These are phyloP conservation scores for Gobiocypris rarus DNA, from an alignment of 2,113 vertebrate genomes.

Conservation along the genomic window DNA sequence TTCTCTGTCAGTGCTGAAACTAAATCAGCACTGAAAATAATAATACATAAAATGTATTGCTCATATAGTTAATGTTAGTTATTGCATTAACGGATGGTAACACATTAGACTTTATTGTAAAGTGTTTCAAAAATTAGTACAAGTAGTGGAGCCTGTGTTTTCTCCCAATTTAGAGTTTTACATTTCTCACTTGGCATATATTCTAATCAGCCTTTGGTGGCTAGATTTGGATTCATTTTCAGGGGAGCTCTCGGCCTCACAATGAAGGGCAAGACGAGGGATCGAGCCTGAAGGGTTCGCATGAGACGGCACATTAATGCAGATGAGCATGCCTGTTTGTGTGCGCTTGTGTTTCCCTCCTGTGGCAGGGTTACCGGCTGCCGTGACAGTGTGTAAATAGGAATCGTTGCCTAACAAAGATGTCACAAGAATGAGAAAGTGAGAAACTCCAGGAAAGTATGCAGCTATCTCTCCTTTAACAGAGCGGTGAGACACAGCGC, in stretches of 20 bases:
- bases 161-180: not conserved
- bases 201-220: conserved; percentile 56
- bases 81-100: not conserved
- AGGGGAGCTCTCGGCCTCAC: not conserved
- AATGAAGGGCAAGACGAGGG: not conserved
- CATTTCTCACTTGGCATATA: conserved; percentile 8
- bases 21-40: too few species aligned
- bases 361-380: conserved; percentile 30
- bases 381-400: conserved; percentile 32
- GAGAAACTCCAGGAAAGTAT: conserved; percentile 13
- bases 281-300: not conserved
- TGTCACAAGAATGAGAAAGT: conserved; percentile 32
- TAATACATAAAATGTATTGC: too few species aligned
- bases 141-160: not conserved
- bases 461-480: conserved; percentile 6
- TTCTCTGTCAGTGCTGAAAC: too few species aligned
- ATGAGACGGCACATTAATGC: conserved; percentile 24
- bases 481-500: not conserved
- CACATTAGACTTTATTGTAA: not conserved
- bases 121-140: not conserved
- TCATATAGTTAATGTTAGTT: not conserved
- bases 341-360: conserved; percentile 4
- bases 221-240: conserved; percentile 44
- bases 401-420: conserved; percentile 46
- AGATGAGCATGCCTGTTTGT: conserved; percentile 27